Base-by-base conservation (phyloP, 2,888 invertebrate species). In the Parochlus steinenii region DNA sequence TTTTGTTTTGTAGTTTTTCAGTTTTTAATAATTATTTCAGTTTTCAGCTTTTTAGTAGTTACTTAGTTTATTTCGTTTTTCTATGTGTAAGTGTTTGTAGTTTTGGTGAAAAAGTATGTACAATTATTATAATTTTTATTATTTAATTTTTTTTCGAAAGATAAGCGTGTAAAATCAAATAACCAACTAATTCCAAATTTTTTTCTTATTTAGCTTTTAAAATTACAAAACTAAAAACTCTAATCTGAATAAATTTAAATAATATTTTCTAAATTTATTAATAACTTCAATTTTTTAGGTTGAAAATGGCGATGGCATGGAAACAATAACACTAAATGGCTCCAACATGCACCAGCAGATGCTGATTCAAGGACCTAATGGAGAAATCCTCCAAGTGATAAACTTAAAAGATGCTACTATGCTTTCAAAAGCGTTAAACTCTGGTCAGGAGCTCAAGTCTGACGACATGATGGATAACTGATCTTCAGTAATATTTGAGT, bases 371-470 rank as follows among this genome's bases (percentile, higher is more conserved):
- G 67, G 71, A 46, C 62, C 67, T 29, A 64, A 71, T 25, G 69
- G 69, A 31, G 74, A 85, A 60, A 56, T 74, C 41, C 65, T 85
- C 49, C 83, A 85, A 61, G 83, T 86, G 47, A 70, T 86, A 50
- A 82, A 80, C 39, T 65, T 85, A 42, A 85, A 85, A 62, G 85
- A 86, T 58, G 81, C 82, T 43, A 76, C 80, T n/a, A n/a, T n/a
- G n/a, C n/a, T 30, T 17, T 36, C 36, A 17, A 17, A 30, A 8
- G 36, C 30, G 15, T 29, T 36, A 3, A 36, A 36, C 17, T 25
- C 30, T 10, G 30, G 29, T 8, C 30, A 36, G 17, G 36, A 36
- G 12, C 16, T 36, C 14, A 36, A 36, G n/a, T n/a, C 30, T 17
- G 36, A 36, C 18, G 36, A 36, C 14, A 27, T 28, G 29, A 29